Evolutionary conservation across 1,140 invertebrate species (phyloP).

Genomic region (Caerostris extrusa): DNA sequence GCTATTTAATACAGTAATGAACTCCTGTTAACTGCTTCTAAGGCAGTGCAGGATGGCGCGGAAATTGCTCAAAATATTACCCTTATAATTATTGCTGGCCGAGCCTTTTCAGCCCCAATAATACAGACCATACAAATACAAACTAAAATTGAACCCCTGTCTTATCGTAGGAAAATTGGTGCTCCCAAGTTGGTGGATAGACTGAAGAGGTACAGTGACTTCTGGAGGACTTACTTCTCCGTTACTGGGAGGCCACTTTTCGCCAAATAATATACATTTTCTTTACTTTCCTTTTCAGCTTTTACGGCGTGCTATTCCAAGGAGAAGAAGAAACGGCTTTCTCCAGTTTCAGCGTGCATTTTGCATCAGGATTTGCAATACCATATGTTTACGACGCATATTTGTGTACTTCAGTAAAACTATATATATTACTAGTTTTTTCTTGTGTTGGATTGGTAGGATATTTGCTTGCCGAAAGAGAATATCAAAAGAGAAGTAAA

Average conservation of each 20-base stretch:
- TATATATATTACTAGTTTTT: slow-evolving; percentile 87
- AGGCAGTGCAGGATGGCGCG: too few species aligned
- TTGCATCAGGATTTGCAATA: slow-evolving; percentile 94
- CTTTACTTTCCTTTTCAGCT: slow-evolving; percentile 84
- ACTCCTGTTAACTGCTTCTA: too few species aligned
- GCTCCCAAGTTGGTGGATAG: background rate
- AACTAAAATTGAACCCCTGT: background rate
- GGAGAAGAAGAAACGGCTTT: slow-evolving; percentile 97
- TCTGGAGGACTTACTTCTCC: too few species aligned
- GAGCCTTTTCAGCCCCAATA: too few species aligned
- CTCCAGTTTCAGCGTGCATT: slow-evolving; percentile 97
- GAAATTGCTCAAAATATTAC: too few species aligned
- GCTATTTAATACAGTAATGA: too few species aligned
- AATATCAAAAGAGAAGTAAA: too few species aligned
- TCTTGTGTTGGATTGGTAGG: background rate
- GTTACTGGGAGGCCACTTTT: too few species aligned
- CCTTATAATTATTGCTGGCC: too few species aligned
- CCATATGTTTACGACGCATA: slow-evolving; percentile 85
- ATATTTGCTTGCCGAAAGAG: background rate
- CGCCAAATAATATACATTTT: too few species aligned
- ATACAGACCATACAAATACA: background rate
- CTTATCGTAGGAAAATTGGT: background rate
- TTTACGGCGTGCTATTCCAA: slow-evolving; percentile 94
- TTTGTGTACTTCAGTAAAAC: slow-evolving; percentile 93
- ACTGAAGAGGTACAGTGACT: background rate